Evolutionary conservation across 2,888 invertebrate species (phyloP), one percentile per base, ranked within the genome.

Genomic region (Lacanobia oleracea): DNA sequence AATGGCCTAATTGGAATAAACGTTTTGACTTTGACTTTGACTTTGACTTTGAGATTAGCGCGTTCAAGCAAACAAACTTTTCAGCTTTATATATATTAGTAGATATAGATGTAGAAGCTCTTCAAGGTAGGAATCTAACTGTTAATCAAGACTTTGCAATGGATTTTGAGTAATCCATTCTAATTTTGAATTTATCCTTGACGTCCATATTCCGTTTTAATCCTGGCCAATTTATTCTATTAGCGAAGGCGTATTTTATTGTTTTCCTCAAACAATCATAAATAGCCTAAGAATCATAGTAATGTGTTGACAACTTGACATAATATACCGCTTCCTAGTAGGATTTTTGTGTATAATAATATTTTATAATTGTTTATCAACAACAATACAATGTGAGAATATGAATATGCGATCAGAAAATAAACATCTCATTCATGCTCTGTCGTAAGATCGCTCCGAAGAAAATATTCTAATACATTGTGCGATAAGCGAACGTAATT

Each of bases 401-500:
- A 72, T 63, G 59, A 71, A 72, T 50, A 18, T 14, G 37, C 23
- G 57, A 51, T 61, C 60, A 70, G 27, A 75, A 75, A 69, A 75
- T 66, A 83, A 79, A 79, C 75, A 81, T 57, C 80, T 84, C 85
- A 87, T 87, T 86, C 86, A 88, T 65, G 70, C 77, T 88, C 84
- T 91, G 88, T 90, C 87, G 91, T 89, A 91, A 91, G 88, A 80
- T 54, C 75, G 70, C 72, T 72, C 82, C 83, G 78, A 83, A 88
- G 88, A 91, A 89, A 90, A 90, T 88, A 89, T 89, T 87, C 89
- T 90, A 90, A 88, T 91, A 91, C 90, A 90, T 89, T 88, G 88
- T 88, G 81, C 81, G 94, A 94, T 94, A 94, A 94, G 87, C 73
- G 71, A 63, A 64, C 69, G 75, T 88, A 94, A 93, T 92, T 94